Evolutionary conservation across 1,140 invertebrate species (phyloP).

Genomic region (Eumaeus atala): DNA sequence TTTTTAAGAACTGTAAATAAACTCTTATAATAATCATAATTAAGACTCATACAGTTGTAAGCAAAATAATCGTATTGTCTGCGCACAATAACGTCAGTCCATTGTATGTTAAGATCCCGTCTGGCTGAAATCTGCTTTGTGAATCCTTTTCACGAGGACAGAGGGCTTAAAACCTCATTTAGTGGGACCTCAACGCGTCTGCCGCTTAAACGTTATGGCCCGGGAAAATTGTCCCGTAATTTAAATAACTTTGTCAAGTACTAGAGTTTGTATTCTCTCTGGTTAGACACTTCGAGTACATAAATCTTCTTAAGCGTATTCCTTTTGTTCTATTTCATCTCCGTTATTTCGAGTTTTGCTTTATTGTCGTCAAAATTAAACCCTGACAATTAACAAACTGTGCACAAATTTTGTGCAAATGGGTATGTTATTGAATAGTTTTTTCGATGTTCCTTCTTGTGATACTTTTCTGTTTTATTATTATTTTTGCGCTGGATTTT

Average conservation of each 20-base stretch:
- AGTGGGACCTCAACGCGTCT: conserved; percentile 45
- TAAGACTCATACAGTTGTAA: conserved; percentile 38
- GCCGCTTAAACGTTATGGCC: conserved; percentile 57
- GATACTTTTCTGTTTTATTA: too few species aligned
- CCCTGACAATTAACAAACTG: too few species aligned
- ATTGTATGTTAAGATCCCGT: conserved; percentile 44
- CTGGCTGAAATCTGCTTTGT: conserved; percentile 60
- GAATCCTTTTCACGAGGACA: conserved; percentile 56
- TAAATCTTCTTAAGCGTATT: conserved; percentile 46
- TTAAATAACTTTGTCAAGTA: conserved; percentile 63
- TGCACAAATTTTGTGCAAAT: too few species aligned
- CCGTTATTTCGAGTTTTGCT: background rate
- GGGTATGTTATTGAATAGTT: too few species aligned
- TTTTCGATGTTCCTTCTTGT: too few species aligned
- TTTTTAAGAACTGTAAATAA: background rate
- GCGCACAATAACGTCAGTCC: conserved; percentile 32
- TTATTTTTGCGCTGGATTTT: too few species aligned
- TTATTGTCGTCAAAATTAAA: background rate
- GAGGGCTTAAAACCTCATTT: conserved; percentile 65
- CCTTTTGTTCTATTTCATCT: conserved; percentile 23
- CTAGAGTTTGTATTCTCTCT: conserved; percentile 43
- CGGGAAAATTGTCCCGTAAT: conserved; percentile 65
- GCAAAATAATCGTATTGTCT: conserved; percentile 52
- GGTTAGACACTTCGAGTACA: conserved; percentile 41
- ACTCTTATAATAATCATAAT: conserved; percentile 24